Evolutionary conservation across 2,113 vertebrate genomes (phyloP).

Genomic region (Echinops telfairi): DNA sequence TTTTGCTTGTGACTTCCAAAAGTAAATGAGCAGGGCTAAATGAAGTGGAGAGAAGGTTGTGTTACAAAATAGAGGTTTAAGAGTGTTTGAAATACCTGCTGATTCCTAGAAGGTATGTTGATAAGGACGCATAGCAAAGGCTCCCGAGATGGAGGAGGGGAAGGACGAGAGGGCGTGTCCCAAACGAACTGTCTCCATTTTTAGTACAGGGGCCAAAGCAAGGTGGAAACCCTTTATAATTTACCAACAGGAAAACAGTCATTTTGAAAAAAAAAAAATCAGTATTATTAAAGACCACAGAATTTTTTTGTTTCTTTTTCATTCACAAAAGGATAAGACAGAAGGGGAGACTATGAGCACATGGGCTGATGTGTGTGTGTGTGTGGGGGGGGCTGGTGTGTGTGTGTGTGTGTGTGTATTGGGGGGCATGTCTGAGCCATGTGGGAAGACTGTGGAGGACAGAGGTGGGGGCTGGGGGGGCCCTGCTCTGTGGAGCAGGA

Average conservation of each 20-base stretch:
- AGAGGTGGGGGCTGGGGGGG: neutral
- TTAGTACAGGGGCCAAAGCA: neutral
- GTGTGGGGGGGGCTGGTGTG: too few relatives aligned
- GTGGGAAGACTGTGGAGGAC: neutral
- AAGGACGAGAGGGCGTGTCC: neutral
- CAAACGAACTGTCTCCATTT: neutral
- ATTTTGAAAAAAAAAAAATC: neutral
- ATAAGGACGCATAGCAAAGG: neutral
- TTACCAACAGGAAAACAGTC: neutral
- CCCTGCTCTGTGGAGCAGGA: neutral
- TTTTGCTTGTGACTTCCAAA: too few relatives aligned
- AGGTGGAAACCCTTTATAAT: neutral
- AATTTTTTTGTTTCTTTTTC: neutral
- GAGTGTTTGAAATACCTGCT: neutral
- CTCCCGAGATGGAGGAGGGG: neutral
- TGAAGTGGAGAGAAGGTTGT: neutral
- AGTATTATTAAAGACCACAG: neutral
- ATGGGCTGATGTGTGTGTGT: neutral
- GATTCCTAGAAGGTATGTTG: neutral
- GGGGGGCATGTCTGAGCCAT: neutral
- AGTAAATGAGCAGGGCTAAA: neutral
- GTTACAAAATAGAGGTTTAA: neutral
- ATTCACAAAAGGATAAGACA: neutral
- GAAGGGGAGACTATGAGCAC: neutral
- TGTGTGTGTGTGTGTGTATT: too few relatives aligned